Base-by-base conservation (phyloP, 2,888 invertebrate genomes). In the Bugula neritina region DNA sequence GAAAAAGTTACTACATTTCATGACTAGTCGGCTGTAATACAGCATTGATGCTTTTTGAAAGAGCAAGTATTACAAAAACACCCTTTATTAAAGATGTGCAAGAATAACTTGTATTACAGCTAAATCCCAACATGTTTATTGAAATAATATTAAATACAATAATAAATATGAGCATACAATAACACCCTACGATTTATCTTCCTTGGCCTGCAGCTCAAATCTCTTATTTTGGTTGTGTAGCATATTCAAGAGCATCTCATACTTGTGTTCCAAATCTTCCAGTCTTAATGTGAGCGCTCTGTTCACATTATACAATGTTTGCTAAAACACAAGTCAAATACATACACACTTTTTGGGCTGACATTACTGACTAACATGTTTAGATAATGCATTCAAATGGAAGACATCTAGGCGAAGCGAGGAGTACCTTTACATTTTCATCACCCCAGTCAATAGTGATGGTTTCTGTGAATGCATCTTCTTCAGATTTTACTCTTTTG, bases 301-400 rank as follows among this genome's bases (percentile, higher is more conserved):
- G 78, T 82, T 82, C 71, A 83, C 81, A 76, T 80, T 81, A 76
- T 81, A 80, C 63, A 83, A 73, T 21, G 82, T 78, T 80, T 81
- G 81, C 83, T 83, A 78, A 35, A 79, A 80, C n/a, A 43, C 43
- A 5, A 5, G 10, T 10, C 17, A 17, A 43, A 43, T 43, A 43
- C 17, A 43, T 10, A 43, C 5, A 10, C 17, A 43, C 43, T 10
- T 43, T 10, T 43, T 43, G 43, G 43, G 17, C 10, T 43, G 10
- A 43, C 5, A 17, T 17, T 43, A 43, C 17, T 43, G 43, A 43
- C 43, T 10, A 17, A 43, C n/a, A n/a, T n/a, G n/a, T n/a, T n/a
- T n/a, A 43, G 43, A 17, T 5, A 43, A 43, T 10, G 10, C 17
- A 43, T 43, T 43, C 17, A 43, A 43, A 43, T 43, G 43, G 43